Evolutionary conservation across 2,113 vertebrate species (phyloP), one percentile per base, ranked within the genome.

Genomic region (Marcusenius ussheri): DNA sequence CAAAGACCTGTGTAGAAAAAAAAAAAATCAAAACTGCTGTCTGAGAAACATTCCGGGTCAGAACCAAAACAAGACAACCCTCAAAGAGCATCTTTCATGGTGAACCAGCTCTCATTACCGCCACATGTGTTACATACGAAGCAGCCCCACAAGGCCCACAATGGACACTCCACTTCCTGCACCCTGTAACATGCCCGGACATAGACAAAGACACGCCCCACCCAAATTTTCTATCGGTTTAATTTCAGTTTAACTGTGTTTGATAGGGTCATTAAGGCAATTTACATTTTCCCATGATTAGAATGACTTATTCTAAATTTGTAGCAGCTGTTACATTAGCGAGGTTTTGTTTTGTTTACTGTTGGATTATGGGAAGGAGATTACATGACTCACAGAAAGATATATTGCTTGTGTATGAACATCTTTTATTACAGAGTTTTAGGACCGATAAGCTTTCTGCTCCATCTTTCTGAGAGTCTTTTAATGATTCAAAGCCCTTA

Each of bases 231-330:
- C 17, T 42, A 80, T 39, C 74, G 31, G 35, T 94, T 92, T 93
- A 83, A 53, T 90, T 92, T 90, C 91, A 93, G 92, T 93, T 92
- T 88, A 92, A 92, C 88, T 77, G 9, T 83, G 15, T 88, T 92
- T 90, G 90, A 94, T 92, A 86, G 92, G 91, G 91, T 92, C 91
- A 90, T 90, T 56, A 56, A 83, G 80, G 50, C 45, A 50, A 93
- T 94, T 94, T 92, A 53, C 85, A 88, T 90, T 91, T 74, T 91
- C 88, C 4, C 39, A 56, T 46, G 87, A 86, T 88, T 90, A 91
- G 15, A 89, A 83, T 88, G 91, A 83, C 92, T 91, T 90, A 92
- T 93, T 91, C 83, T 91, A 92, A 92, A 92, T 91, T 89, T 85
- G 88, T 13, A 27, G 46, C 91, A 90, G 92, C 90, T 47, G 47